Base-by-base conservation (phyloP, 2,113 vertebrate species). In the Mobula hypostoma region DNA sequence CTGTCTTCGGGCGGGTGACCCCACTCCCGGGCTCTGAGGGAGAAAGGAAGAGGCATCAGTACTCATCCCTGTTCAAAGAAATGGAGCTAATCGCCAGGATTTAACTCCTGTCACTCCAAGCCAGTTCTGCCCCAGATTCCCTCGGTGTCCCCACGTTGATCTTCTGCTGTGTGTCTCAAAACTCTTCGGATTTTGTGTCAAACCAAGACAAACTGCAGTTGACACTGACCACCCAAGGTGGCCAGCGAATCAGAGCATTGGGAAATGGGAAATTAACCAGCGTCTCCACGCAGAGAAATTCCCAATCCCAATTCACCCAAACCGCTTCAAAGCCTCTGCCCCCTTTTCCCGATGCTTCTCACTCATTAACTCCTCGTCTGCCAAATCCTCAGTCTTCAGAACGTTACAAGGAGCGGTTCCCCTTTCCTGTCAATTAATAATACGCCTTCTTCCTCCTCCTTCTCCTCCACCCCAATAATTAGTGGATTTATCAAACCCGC, bases 21-120 rank as follows among this genome's bases (percentile, higher is more conserved):
- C 97, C 66, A 97, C 97, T 94, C 96, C 97, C 1, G 97, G 98
- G 95, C 97, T 97, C 98, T 98, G 98, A 40, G 93, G 96, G 96
- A 95, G 97, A 94, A 98, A 96, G 95, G 95, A 96, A 95, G 96
- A 97, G 36, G 95, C 95, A 95, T 96, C 95, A 1, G 91, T 93
- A 56, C 68, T 93, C 91, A 93, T 93, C 70, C 70, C 61, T 48
- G 36, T 15, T 72, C 40, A 74, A 72, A 36, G 70, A 12, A 48
- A 88, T 19, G 40, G n/a, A 72, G 2, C 1, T 0, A 70, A 74
- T 74, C 40, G 68, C 61, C 68, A 29, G 36, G 70, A 19, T 94
- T 63, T 80, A 94, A 68, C 78, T 66, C 6, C 40, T 85, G 95
- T 95, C 91, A 94, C 95, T 94, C 94, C 58, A 40, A 12, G 94